Percentiles rank a stretch among this genome's conserved stretches.
Conservation (phyloP, 1,140 invertebrate species). For the Leucophenga varia region DNA sequence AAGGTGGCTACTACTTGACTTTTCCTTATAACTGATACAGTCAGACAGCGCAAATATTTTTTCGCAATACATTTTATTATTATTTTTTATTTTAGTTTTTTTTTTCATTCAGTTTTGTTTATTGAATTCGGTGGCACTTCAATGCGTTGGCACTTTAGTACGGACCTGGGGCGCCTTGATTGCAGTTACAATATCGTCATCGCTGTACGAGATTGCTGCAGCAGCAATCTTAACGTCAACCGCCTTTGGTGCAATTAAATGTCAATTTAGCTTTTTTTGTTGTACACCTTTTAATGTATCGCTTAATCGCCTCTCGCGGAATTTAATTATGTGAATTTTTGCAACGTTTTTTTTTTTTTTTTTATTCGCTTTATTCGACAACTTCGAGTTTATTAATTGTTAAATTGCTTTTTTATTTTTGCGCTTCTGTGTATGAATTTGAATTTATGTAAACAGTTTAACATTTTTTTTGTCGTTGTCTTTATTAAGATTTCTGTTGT, state of each 20-base stretch:
- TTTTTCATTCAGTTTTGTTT: no score
- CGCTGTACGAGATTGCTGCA: neutral
- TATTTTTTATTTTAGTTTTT: no score
- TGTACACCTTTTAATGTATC: conserved; percentile 3
- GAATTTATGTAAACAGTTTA: conserved; percentile 50
- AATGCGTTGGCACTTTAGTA: neutral
- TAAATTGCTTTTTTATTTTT: conserved; percentile 50
- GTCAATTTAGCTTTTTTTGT: conserved; percentile 38
- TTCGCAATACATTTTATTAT: no score
- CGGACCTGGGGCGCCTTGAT: no score
- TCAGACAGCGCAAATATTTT: no score
- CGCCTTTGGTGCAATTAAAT: conserved; percentile 56
- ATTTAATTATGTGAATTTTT: conserved; percentile 55
- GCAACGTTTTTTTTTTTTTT: no score
- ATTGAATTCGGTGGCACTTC: conserved; percentile 52
- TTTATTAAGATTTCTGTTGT: no score
- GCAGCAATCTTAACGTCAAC: no score
- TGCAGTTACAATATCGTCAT: neutral
- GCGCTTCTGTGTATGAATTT: conserved; percentile 1
- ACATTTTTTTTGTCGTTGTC: conserved; percentile 33
- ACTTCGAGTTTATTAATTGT: conserved; percentile 53
- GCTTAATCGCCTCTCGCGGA: conserved; percentile 33
- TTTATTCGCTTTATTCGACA: no score
- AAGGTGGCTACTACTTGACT: conserved; percentile 50
- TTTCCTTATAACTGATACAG: conserved; percentile 43